A percentile compares a stretch with the other conserved stretches of the same genome.
Conservation (phyloP, 2,888 invertebrate genomes). For the Mimas tiliae region DNA sequence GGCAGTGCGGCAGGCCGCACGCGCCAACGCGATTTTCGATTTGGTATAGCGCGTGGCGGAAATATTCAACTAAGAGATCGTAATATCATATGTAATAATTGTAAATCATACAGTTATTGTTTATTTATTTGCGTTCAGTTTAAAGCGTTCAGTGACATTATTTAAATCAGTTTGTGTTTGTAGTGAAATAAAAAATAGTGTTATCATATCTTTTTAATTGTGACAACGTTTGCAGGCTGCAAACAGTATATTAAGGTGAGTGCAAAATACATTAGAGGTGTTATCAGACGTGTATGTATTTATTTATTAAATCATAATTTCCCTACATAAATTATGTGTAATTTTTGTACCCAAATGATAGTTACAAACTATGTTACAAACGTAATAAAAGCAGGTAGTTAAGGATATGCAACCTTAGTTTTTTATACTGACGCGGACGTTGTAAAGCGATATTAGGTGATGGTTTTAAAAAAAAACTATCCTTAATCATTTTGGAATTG, state of each 20-base stretch:
- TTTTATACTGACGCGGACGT: background rate
- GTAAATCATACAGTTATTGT: background rate
- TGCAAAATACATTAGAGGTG: slow-evolving; percentile 29
- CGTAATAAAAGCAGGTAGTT: slow-evolving; percentile 1
- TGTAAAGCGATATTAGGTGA: background rate
- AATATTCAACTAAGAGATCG: slow-evolving; percentile 1
- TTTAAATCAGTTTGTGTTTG: slow-evolving; percentile 33
- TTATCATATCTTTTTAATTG: slow-evolving; percentile 36
- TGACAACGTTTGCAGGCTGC: slow-evolving; percentile 40
- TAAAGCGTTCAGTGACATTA: slow-evolving; percentile 3
- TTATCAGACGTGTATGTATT: slow-evolving; percentile 31
- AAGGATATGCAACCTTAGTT: slow-evolving; percentile 13
- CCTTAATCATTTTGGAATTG: background rate
- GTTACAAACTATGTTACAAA: background rate
- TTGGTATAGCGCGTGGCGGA: background rate
- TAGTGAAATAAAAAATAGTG: slow-evolving; percentile 40
- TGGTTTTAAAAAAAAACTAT: slow-evolving; percentile 2
- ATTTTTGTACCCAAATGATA: background rate
- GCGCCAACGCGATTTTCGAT: slow-evolving; percentile 39
- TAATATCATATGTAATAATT: background rate
- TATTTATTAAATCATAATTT: slow-evolving; percentile 28
- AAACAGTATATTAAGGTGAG: slow-evolving; percentile 45
- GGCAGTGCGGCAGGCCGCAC: slow-evolving; percentile 53
- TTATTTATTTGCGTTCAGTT: slow-evolving; percentile 1
- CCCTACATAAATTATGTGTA: background rate